Conservation (phyloP, 2,797 vertebrate species). For the Malurus leucopterus region DNA sequence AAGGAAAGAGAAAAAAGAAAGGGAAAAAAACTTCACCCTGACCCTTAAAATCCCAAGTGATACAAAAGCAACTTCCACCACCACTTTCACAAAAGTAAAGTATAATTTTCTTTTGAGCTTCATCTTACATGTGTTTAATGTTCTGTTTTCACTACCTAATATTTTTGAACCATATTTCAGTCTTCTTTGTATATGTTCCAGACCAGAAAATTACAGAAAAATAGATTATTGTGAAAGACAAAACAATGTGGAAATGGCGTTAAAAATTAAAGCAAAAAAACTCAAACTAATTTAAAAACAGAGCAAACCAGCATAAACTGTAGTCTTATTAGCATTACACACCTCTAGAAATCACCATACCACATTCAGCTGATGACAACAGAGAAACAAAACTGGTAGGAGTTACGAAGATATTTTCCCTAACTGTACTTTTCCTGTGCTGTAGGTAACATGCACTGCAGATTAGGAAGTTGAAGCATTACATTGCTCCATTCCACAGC, state of each 20-base stretch:
- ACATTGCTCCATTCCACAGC: background rate
- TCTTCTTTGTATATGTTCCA: background rate
- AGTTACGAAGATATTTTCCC: background rate
- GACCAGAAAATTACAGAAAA: background rate
- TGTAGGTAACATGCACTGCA: background rate
- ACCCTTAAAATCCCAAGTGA: background rate
- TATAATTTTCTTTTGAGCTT: background rate
- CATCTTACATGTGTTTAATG: background rate
- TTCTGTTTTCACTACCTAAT: background rate
- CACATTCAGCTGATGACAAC: background rate
- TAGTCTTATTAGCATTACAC: background rate
- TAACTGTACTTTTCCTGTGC: background rate
- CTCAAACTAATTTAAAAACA: background rate
- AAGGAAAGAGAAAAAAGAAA: background rate
- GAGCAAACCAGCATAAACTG: background rate
- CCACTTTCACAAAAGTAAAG: background rate
- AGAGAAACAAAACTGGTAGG: background rate
- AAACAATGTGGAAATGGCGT: background rate
- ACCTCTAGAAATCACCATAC: background rate
- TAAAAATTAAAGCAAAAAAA: fast-evolving
- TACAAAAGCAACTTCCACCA: background rate
- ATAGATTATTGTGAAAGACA: background rate
- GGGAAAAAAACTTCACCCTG: fast-evolving
- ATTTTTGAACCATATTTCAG: background rate
- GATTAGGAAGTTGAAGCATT: background rate